Base-by-base conservation (phyloP, 2,797 vertebrate species). In the Austrolebias charrua region DNA sequence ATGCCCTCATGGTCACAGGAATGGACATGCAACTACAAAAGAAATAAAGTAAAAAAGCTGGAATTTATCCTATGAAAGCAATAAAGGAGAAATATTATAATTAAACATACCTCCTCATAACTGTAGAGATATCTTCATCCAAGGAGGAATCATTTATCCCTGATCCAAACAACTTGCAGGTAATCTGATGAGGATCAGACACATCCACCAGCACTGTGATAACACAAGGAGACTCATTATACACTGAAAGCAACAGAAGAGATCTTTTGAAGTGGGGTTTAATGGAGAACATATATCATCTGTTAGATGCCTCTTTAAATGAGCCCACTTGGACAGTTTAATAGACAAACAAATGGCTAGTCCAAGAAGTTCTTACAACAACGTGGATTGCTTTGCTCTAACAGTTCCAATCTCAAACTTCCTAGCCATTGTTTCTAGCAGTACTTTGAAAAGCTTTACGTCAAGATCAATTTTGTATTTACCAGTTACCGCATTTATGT, bases 1-100 rank as follows among this genome's bases (percentile, higher is more conserved):
- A 70, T 2, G 87, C 80, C 79, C 81, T 91, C 89, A 95, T 89
- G 53, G 92, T 91, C 67, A 91, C 73, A 15, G 95, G 94, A n/a
- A 96, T 62, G 44, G 94, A 96, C 92, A 94, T 88, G 68, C 84
- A 95, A 24, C 95, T 95, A 2, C 5, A 16, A 38, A 2, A 12
- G 14, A 29, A 2, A 19, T 11, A 20, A 53, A 8, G 16, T 4
- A 49, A 56, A 10, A 14, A 58, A 38, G 38, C 12, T 19, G 1
- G 53, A 12, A 19, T 28, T 12, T 8, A 10, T 7, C 13, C 1
- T 38, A 9, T 48, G 33, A 55, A 55, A 35, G 12, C 60, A 38
- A 33, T 31, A 52, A 29, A 49, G 13, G 31, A 12, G 6, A 7
- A 4, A 3, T 7, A 1, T 51, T 44, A 0, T 0, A 24, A 19